Evolutionary conservation across 2,113 vertebrate genomes (phyloP).

Genomic region (Machaerirhynchus nigripectus): DNA sequence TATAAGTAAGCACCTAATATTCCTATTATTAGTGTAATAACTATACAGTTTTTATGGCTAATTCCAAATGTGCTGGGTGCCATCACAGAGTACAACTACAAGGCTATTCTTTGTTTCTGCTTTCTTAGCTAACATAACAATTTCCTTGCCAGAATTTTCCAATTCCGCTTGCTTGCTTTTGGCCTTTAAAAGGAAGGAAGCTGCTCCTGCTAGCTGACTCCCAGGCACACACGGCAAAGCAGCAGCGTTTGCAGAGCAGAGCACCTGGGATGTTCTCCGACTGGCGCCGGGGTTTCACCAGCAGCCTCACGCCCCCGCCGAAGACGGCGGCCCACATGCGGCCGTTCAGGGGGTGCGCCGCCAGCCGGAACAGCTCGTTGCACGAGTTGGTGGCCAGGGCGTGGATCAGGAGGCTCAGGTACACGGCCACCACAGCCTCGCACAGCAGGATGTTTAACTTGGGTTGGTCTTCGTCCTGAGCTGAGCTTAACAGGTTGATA

Average conservation of each 20-base stretch:
- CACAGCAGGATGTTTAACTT: conserved; percentile 89
- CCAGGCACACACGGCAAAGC: not conserved
- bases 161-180: not conserved
- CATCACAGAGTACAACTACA: not conserved
- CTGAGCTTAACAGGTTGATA: conserved; percentile 87
- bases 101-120: not conserved
- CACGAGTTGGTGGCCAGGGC: conserved; percentile 91
- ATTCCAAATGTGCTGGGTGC: not conserved
- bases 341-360: conserved; percentile 91
- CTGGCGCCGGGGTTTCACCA: conserved; percentile 88
- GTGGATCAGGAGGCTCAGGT: conserved; percentile 91
- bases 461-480: conserved; percentile 91
- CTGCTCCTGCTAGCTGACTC: not conserved
- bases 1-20: not conserved
- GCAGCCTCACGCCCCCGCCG: conserved; percentile 90
- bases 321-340: conserved; percentile 98
- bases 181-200: not conserved
- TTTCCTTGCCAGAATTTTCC: not conserved
- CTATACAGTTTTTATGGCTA: not conserved
- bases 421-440: conserved; percentile 93
- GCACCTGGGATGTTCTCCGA: conserved; percentile 88
- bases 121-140: not conserved
- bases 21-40: not conserved
- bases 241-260: not conserved
- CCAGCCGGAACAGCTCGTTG: conserved; percentile 92